phyloP scores from a whole-genome alignment of 2,888 invertebrate genomes.

The Bellardia bayeri region DNA sequence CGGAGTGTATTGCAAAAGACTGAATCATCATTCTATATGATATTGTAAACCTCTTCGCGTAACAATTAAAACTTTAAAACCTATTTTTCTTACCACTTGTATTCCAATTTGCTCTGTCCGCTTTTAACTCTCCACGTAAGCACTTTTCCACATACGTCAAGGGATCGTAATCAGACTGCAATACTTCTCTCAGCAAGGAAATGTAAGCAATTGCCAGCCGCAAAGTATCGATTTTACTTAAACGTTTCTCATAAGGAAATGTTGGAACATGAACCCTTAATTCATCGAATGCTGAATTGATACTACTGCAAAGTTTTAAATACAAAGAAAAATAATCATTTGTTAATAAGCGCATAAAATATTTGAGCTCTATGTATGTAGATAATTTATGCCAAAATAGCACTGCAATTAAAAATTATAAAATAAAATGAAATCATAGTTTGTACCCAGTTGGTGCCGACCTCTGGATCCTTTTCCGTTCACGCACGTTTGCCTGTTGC shows the following conservation, averaged over 20 bases:
- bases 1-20: no score
- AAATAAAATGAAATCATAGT: conserved; percentile 81
- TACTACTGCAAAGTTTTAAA: conserved; percentile 91
- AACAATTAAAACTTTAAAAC: neutral
- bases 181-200: conserved; percentile 94
- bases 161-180: conserved; percentile 95
- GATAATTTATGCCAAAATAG: conserved; percentile 19
- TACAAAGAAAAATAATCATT: neutral
- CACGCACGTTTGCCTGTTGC: conserved; percentile 97
- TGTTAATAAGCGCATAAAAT: neutral
- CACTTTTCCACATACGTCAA: conserved; percentile 97
- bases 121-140: conserved; percentile 94
- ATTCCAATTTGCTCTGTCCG: conserved; percentile 96
- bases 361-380: neutral
- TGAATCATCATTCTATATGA: no score
- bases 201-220: conserved; percentile 99
- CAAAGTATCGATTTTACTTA: conserved; percentile 99
- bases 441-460: conserved; percentile 93
- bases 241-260: conserved; percentile 98
- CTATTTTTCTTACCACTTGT: conserved; percentile 90
- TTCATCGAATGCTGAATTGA: conserved; percentile 99
- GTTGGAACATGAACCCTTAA: conserved; percentile 98
- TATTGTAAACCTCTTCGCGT: no score
- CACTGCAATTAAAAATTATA: conserved; percentile 37
- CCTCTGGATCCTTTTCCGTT: conserved; percentile 99